Conservation (phyloP, 2,888 invertebrate species). For the Drosophila mimica region DNA sequence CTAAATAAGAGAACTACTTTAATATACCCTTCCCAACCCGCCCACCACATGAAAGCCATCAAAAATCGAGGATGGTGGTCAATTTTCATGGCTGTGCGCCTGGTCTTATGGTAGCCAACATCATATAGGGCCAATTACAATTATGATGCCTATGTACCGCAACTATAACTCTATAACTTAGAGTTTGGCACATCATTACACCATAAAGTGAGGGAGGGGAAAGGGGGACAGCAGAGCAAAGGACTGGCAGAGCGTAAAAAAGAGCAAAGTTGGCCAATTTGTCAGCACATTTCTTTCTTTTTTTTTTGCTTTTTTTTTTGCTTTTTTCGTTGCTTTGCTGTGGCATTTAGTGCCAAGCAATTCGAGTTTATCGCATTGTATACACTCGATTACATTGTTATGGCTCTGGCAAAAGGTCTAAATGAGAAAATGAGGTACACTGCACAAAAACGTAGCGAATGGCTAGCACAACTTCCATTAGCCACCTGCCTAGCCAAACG, state of each 20-base stretch:
- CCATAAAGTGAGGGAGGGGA: background rate
- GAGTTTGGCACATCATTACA: constrained; percentile 55
- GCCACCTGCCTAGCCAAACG: constrained; percentile 30
- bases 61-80: constrained; percentile 6
- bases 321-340: constrained; percentile 4
- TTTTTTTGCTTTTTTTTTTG: constrained; percentile 5
- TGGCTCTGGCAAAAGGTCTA: constrained; percentile 50
- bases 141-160: constrained; percentile 43
- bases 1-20: background rate
- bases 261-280: constrained; percentile 63
- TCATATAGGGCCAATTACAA: constrained; percentile 42
- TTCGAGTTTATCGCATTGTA: constrained; percentile 69
- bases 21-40: constrained; percentile 2
- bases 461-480: background rate
- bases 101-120: constrained; percentile 36
- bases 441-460: constrained; percentile 4
- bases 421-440: constrained; percentile 28
- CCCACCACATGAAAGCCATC: background rate
- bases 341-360: constrained; percentile 59
- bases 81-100: constrained; percentile 33
- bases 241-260: constrained; percentile 28
- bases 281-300: constrained; percentile 41
- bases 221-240: constrained; percentile 6
- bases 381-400: constrained; percentile 77
- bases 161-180: constrained; percentile 75